Evolutionary conservation across 2,113 vertebrate genomes (phyloP).

Genomic region (Pangasianodon gigas): DNA sequence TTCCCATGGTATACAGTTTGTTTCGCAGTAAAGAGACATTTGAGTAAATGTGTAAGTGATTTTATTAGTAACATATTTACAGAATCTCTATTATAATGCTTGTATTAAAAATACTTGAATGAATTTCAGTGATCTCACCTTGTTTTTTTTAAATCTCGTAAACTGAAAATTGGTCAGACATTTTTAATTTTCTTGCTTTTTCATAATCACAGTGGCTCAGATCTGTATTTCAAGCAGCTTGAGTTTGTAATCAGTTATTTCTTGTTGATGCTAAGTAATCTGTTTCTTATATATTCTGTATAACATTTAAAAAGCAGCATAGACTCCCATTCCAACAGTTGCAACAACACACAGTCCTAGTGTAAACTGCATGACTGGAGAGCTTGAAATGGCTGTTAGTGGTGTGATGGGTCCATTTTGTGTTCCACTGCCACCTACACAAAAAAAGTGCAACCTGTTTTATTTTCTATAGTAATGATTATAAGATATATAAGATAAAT

Average conservation of each 20-base stretch:
- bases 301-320: slow-evolving; percentile 44
- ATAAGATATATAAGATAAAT: background rate
- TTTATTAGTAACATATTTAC: background rate
- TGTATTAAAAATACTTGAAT: background rate
- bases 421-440: slow-evolving; percentile 35
- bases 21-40: background rate
- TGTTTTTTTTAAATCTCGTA: background rate
- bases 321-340: slow-evolving; percentile 64
- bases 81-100: background rate
- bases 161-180: background rate
- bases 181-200: background rate
- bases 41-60: background rate
- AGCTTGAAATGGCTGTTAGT: background rate
- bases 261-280: background rate
- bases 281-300: no score
- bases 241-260: background rate
- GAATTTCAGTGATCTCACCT: background rate
- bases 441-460: background rate
- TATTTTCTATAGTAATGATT: background rate
- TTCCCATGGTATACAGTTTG: background rate
- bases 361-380: slow-evolving; percentile 58
- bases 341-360: slow-evolving; percentile 63
- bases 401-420: background rate
- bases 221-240: background rate
- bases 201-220: background rate